Evolutionary conservation across 1,140 invertebrate species (phyloP).

Genomic region (Leptoteleia sp.): DNA sequence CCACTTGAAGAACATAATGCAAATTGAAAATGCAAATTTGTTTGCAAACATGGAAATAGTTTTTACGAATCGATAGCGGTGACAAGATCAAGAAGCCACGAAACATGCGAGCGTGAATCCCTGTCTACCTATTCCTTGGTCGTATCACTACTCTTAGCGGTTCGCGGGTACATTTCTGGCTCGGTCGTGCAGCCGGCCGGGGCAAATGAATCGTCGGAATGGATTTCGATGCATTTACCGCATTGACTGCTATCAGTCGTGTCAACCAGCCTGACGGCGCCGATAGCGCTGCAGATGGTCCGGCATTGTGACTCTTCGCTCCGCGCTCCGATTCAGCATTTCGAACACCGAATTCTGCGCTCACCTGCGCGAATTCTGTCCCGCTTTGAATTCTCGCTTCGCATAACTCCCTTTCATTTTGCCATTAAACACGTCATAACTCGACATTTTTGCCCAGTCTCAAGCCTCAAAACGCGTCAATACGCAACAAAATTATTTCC

Average conservation of each 20-base stretch:
- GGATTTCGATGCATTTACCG: conserved; percentile 74
- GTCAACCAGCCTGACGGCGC: conserved; percentile 69
- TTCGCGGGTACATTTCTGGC: conserved; percentile 37
- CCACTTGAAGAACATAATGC: too few relatives aligned
- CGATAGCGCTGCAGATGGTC: conserved; percentile 71
- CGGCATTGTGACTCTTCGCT: conserved; percentile 72
- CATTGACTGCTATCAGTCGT: conserved; percentile 74
- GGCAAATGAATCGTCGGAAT: conserved; percentile 71
- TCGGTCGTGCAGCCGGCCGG: conserved; percentile 20
- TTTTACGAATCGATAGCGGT: too few relatives aligned
- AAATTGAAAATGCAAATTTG: too few relatives aligned
- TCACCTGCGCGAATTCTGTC: conserved; percentile 67
- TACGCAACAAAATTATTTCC: not conserved
- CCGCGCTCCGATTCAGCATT: conserved; percentile 52
- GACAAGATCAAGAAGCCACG: too few relatives aligned
- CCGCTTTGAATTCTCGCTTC: conserved; percentile 49
- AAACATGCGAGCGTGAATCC: conserved; percentile 29
- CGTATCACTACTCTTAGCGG: conserved; percentile 51
- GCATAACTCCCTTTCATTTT: conserved; percentile 40
- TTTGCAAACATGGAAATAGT: too few relatives aligned
- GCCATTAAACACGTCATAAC: conserved; percentile 16
- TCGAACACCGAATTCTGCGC: conserved; percentile 68
- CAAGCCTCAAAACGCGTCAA: too few relatives aligned
- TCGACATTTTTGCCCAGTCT: not conserved
- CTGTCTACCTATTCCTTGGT: conserved; percentile 51